These are phyloP conservation scores for Eriosoma lanigerum DNA, from an alignment of 1,140 invertebrate genomes.

Conservation along the genomic window DNA sequence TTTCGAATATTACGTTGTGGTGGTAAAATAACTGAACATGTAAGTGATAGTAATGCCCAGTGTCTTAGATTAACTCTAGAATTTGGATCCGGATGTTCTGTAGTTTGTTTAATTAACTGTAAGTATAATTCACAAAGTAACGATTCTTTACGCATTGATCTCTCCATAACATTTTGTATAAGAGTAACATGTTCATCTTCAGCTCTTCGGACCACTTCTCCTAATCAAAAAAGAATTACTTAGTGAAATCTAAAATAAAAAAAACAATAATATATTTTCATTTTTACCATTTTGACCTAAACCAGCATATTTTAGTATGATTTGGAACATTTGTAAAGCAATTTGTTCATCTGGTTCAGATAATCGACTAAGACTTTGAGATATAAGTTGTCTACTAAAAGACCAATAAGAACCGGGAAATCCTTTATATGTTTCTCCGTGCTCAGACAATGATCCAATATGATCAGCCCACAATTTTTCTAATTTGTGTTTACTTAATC, in stretches of 20 bases:
- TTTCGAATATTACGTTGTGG: slow-evolving; percentile 65
- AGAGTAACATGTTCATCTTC: slow-evolving; percentile 87
- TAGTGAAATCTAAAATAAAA: neutral
- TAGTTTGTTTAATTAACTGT: slow-evolving; percentile 92
- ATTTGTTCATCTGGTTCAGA: slow-evolving; percentile 85
- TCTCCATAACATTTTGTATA: slow-evolving; percentile 84
- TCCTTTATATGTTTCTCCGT: slow-evolving; percentile 83
- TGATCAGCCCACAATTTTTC: slow-evolving; percentile 82
- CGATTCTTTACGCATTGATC: slow-evolving; percentile 84
- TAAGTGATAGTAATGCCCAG: slow-evolving; percentile 88
- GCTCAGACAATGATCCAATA: slow-evolving; percentile 64
- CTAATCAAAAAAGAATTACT: slow-evolving; percentile 51
- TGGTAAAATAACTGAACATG: slow-evolving; percentile 84
- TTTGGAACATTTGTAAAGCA: slow-evolving; percentile 77
- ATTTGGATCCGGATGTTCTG: slow-evolving; percentile 87
- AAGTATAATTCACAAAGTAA: slow-evolving; percentile 88
- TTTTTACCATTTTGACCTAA: slow-evolving; percentile 72
- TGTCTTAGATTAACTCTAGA: slow-evolving; percentile 83
- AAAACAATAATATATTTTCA: neutral
- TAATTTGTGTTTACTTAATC: slow-evolving; percentile 82
- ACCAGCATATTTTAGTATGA: slow-evolving; percentile 78
- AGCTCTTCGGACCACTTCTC: slow-evolving; percentile 64
- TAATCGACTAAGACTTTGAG: slow-evolving; percentile 79
- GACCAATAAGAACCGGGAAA: slow-evolving; percentile 88
- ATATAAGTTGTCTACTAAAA: slow-evolving; percentile 76